Conservation (phyloP, 2,888 invertebrate species). For the Ormyrus thymus region DNA sequence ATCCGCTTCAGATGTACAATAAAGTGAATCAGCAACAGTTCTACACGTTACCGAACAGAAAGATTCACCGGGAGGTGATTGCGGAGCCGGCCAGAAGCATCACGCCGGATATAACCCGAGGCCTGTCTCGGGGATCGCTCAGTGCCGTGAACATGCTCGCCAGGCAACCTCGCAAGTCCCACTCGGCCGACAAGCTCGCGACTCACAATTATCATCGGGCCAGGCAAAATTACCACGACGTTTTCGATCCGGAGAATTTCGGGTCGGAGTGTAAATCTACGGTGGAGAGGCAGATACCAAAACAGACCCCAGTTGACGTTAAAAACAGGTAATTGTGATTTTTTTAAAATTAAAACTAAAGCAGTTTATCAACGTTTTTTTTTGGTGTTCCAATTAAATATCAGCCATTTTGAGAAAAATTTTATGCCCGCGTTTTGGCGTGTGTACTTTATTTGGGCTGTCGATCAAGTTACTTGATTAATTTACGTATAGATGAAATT, state of each 20-base stretch:
- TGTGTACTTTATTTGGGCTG: too few relatives aligned
- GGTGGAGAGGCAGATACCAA: constrained; percentile 58
- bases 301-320: constrained; percentile 63
- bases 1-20: constrained; percentile 53
- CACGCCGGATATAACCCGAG: constrained; percentile 77
- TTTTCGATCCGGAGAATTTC: constrained; percentile 58
- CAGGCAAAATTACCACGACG: constrained; percentile 57
- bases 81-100: constrained; percentile 75
- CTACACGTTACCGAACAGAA: constrained; percentile 75
- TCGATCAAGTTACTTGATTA: too few relatives aligned
- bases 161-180: constrained; percentile 64
- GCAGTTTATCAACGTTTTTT: too few relatives aligned
- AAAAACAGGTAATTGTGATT: constrained; percentile 65
- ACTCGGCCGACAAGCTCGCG: constrained; percentile 54
- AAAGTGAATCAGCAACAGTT: constrained; percentile 63
- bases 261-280: constrained; percentile 59
- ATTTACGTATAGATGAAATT: too few relatives aligned
- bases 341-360: background rate
- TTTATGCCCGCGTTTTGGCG: too few relatives aligned
- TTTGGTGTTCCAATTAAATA: too few relatives aligned
- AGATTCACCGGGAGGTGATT: constrained; percentile 72
- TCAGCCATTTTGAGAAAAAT: too few relatives aligned
- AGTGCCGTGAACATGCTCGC: constrained; percentile 69
- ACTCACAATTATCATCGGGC: constrained; percentile 54
- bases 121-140: constrained; percentile 69